Conservation (phyloP, 2,113 vertebrate genomes). For the Cyphomyrus discorhynchus region DNA sequence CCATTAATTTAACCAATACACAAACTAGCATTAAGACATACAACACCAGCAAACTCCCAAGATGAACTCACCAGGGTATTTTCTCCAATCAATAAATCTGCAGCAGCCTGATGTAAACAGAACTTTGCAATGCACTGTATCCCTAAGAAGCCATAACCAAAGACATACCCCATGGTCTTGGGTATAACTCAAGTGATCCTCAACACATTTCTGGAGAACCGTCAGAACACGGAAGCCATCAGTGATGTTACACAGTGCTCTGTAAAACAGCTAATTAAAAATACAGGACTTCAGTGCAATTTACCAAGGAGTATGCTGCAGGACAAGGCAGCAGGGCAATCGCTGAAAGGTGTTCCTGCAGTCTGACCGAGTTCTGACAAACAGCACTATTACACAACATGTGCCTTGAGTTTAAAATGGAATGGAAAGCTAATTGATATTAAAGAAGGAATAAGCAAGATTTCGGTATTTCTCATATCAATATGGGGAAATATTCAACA, state of each 20-base stretch:
- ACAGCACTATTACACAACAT: background rate
- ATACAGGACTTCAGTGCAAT: background rate
- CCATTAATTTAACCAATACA: slow-evolving; percentile 52
- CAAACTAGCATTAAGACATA: slow-evolving; percentile 35
- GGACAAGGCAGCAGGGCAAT: background rate
- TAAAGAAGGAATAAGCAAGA: background rate
- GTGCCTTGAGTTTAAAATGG: background rate
- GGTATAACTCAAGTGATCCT: background rate
- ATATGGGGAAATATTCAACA: background rate
- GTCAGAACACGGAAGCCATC: background rate
- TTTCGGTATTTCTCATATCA: background rate
- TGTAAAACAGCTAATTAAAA: background rate
- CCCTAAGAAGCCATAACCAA: background rate
- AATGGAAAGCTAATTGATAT: background rate
- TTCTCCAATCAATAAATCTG: slow-evolving; percentile 21
- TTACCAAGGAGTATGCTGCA: background rate
- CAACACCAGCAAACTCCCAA: slow-evolving; percentile 27
- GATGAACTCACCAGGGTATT: slow-evolving; percentile 23
- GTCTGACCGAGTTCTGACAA: background rate
- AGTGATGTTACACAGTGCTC: background rate
- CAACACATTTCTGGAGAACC: background rate
- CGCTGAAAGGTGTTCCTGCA: background rate
- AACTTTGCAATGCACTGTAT: background rate
- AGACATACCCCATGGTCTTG: background rate
- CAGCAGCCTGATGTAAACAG: slow-evolving; percentile 28